Evolutionary conservation across 2,797 vertebrate genomes (phyloP).

Genomic region (Distichodus sexfasciatus): DNA sequence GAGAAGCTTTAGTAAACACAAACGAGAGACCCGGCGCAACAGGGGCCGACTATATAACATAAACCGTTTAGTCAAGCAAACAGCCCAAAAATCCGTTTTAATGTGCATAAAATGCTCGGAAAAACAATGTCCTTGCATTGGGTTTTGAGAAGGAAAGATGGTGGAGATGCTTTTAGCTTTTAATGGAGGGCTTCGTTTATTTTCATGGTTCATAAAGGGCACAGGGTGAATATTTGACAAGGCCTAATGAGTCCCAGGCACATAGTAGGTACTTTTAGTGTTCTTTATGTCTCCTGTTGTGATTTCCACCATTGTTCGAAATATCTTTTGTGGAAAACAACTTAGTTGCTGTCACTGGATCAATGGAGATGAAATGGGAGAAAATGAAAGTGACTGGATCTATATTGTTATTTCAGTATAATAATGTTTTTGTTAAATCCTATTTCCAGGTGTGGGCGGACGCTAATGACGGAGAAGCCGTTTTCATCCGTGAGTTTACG

Average conservation of each 20-base stretch:
- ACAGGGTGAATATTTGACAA: slow-evolving; percentile 27
- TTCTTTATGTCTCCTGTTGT: not conserved
- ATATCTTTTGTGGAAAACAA: not conserved
- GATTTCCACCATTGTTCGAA: not conserved
- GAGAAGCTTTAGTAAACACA: slow-evolving; percentile 29
- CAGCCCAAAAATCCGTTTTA: slow-evolving; percentile 37
- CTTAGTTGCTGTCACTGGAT: not conserved
- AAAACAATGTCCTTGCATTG: slow-evolving; percentile 17
- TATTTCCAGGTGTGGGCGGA: slow-evolving; percentile 75
- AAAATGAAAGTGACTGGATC: not conserved
- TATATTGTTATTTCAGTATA: not conserved
- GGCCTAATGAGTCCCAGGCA: slow-evolving; percentile 20
- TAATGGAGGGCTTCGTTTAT: slow-evolving; percentile 12
- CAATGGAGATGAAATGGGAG: not conserved
- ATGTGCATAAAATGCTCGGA: slow-evolving; percentile 24
- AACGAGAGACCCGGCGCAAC: slow-evolving; percentile 23
- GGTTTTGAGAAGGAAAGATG: not conserved
- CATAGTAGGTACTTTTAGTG: not conserved
- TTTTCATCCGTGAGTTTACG: slow-evolving; percentile 93
- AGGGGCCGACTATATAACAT: slow-evolving; percentile 31
- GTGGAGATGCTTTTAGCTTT: slow-evolving; percentile 10
- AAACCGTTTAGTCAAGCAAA: slow-evolving; percentile 43
- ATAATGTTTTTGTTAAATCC: slow-evolving; percentile 45
- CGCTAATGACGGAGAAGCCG: slow-evolving; percentile 78
- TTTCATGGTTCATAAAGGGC: slow-evolving; percentile 27